Conservation (phyloP, 2,113 vertebrate genomes). For the Tenrec ecaudatus region DNA sequence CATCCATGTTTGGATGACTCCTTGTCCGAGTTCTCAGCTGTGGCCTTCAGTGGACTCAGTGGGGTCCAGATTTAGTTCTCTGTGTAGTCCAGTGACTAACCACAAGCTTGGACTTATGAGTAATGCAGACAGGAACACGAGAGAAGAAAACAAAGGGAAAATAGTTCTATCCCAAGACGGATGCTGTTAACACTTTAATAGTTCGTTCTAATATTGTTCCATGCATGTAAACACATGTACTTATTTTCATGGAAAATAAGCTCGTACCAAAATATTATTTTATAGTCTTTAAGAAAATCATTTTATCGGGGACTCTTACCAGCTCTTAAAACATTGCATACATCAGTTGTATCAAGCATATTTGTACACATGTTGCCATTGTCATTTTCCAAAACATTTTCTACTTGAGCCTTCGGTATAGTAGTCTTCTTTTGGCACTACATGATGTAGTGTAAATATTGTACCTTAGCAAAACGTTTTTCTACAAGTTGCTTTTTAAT, state of each 20-base stretch:
- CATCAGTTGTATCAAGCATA: no score
- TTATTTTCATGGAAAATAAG: background rate
- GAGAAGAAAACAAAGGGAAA: background rate
- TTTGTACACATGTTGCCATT: no score
- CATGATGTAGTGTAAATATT: background rate
- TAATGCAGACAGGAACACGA: background rate
- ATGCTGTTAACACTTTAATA: background rate
- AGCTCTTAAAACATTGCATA: no score
- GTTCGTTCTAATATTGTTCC: background rate
- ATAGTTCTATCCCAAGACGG: background rate
- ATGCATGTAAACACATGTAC: background rate
- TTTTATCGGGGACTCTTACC: no score
- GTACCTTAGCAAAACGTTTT: conserved; percentile 1
- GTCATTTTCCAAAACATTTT: no score
- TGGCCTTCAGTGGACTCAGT: background rate
- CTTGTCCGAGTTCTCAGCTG: conserved; percentile 14
- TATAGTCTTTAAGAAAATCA: background rate
- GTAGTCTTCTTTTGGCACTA: background rate
- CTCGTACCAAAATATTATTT: background rate
- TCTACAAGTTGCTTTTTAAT: conserved; percentile 3
- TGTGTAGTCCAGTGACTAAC: background rate
- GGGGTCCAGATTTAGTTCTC: background rate
- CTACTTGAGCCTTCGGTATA: no score
- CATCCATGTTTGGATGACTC: background rate
- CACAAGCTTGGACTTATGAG: background rate